These are phyloP conservation scores for Solenodon paradoxus DNA, from an alignment of 2,113 vertebrate species.

Conservation along the genomic window DNA sequence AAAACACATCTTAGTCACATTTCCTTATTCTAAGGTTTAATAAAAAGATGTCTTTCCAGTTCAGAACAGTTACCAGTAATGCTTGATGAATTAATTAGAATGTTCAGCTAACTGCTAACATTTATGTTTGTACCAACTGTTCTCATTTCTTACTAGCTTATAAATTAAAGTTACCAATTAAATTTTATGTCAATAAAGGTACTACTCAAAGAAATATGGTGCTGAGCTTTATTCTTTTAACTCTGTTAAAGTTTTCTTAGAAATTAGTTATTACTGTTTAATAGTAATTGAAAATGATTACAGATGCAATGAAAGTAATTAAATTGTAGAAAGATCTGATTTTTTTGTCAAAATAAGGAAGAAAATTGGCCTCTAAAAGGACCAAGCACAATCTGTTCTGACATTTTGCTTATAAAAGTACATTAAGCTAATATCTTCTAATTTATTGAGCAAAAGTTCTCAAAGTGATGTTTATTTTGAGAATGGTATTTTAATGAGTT, in stretches of 20 bases:
- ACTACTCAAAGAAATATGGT: background rate
- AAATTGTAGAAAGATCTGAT: conserved; percentile 70
- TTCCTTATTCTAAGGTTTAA: background rate
- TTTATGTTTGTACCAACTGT: conserved; percentile 2
- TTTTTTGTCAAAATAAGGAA: conserved; percentile 72
- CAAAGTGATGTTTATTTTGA: conserved; percentile 56
- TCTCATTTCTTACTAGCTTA: conserved; percentile 24
- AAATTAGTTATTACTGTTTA: conserved; percentile 66
- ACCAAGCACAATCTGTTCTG: conserved; percentile 68
- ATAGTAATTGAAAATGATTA: conserved; percentile 74
- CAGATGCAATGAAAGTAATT: conserved; percentile 70
- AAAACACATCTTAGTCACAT: background rate
- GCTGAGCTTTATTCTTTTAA: conserved; percentile 44
- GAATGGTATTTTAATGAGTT: conserved; percentile 52
- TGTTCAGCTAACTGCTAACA: background rate
- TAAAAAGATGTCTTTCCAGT: background rate
- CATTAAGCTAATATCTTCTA: conserved; percentile 57
- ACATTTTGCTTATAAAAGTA: conserved; percentile 60
- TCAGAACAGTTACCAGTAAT: background rate
- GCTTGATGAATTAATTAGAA: conserved; percentile 40
- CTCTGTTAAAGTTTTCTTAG: conserved; percentile 27
- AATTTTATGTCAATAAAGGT: background rate
- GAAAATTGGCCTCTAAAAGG: conserved; percentile 72
- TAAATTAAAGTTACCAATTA: conserved; percentile 5
- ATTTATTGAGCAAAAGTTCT: conserved; percentile 76